These are phyloP conservation scores for Colletes collaris DNA, from an alignment of 2,888 invertebrate genomes.

Conservation along the genomic window DNA sequence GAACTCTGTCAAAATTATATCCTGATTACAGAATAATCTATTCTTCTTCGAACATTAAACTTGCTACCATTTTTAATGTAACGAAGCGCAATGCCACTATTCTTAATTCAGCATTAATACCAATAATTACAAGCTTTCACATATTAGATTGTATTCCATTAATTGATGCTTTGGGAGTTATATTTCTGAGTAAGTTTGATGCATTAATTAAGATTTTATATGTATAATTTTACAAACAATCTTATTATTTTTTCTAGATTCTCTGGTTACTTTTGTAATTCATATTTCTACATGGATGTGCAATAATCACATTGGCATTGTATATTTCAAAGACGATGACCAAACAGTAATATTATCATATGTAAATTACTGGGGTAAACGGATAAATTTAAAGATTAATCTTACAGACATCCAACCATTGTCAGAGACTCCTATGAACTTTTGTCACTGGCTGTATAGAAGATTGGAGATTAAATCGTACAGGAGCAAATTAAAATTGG, in stretches of 20 bases:
- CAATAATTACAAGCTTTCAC: slow-evolving; percentile 12
- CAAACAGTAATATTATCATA: slow-evolving; percentile 65
- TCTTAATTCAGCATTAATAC: neutral
- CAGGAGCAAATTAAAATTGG: slow-evolving; percentile 58
- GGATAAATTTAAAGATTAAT: slow-evolving; percentile 60
- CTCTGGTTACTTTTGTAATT: neutral
- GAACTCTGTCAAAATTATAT: slow-evolving; percentile 47
- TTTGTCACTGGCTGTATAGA: neutral
- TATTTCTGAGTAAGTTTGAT: slow-evolving; percentile 51
- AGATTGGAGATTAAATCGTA: neutral
- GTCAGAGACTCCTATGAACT: slow-evolving; percentile 19
- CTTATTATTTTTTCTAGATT: slow-evolving; percentile 48
- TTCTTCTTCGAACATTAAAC: slow-evolving; percentile 50
- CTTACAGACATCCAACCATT: slow-evolving; percentile 49
- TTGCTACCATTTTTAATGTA: slow-evolving; percentile 45
- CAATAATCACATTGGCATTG: slow-evolving; percentile 66
- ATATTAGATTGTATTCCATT: slow-evolving; percentile 5
- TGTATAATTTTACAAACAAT: neutral
- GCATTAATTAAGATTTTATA: too few species aligned
- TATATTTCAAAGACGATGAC: slow-evolving; percentile 64
- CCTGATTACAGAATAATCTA: slow-evolving; percentile 68
- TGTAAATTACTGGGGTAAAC: slow-evolving; percentile 67
- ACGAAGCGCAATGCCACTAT: slow-evolving; percentile 57
- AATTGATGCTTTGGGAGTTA: neutral
- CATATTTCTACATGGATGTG: slow-evolving; percentile 51